phyloP scores from a whole-genome alignment of 2,797 vertebrate species.

The Epinephelus malabaricus region DNA sequence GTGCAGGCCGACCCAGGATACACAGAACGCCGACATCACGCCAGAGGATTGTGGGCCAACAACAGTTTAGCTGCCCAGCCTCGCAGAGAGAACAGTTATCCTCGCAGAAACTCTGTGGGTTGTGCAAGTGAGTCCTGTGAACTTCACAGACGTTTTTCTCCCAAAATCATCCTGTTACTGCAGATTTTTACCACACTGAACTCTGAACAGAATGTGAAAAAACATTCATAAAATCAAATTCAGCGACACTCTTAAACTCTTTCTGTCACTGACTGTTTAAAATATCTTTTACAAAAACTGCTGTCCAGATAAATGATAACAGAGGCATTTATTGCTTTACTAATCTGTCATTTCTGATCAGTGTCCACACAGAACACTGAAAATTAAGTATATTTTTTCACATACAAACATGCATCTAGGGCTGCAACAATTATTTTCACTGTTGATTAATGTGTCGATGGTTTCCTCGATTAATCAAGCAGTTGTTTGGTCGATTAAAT shows the following conservation, averaged over 20 bases:
- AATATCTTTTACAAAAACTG: background rate
- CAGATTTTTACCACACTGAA: background rate
- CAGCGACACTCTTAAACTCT: background rate
- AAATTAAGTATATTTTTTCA: background rate
- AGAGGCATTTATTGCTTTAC: background rate
- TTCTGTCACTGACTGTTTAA: background rate
- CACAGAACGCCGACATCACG: conserved; percentile 88
- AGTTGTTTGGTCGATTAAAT: too few species aligned
- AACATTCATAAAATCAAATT: background rate
- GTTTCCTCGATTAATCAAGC: too few species aligned
- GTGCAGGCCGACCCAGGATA: conserved; percentile 85
- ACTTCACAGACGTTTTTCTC: conserved; percentile 7
- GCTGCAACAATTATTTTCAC: too few species aligned
- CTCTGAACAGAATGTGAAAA: background rate
- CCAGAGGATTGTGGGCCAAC: conserved; percentile 83
- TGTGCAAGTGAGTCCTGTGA: conserved; percentile 88
- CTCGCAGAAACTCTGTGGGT: conserved; percentile 82
- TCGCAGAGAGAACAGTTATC: conserved; percentile 82
- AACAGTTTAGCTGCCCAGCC: conserved; percentile 85
- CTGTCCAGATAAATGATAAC: background rate
- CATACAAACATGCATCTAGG: background rate
- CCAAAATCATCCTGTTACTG: background rate
- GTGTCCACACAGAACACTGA: background rate
- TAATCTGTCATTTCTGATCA: background rate
- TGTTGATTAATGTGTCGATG: too few species aligned